phyloP scores from a whole-genome alignment of 2,113 vertebrate species.

The Tupaia tana region DNA sequence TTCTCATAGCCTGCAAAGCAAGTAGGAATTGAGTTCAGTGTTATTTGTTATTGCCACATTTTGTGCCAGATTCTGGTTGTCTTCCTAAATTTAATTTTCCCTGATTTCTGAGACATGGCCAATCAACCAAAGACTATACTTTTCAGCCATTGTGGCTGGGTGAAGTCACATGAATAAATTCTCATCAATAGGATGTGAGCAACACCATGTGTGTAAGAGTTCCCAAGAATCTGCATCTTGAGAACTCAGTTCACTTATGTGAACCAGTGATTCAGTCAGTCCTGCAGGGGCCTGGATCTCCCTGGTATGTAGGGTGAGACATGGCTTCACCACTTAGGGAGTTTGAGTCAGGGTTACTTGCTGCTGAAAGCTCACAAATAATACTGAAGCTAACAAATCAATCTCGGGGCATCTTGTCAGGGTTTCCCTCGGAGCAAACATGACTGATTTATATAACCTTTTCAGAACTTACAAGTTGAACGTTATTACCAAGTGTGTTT shows the following conservation, averaged over 20 bases:
- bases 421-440: neutral
- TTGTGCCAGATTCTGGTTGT: neutral
- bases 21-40: neutral
- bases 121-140: neutral
- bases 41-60: neutral
- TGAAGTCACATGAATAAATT: neutral
- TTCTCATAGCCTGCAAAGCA: neutral
- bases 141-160: neutral
- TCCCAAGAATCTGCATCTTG: neutral
- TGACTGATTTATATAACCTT: neutral
- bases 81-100: neutral
- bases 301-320: accelerated
- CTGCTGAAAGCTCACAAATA: neutral
- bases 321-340: neutral
- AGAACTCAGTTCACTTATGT: neutral
- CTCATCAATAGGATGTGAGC: neutral
- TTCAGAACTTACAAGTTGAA: constrained; percentile 7
- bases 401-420: neutral
- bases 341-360: neutral
- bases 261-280: neutral
- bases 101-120: neutral
- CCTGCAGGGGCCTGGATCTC: neutral
- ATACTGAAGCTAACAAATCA: neutral
- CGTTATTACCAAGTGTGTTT: constrained; percentile 25
- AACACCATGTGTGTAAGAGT: neutral